Percentiles rank a stretch among this genome's conserved stretches.
Conservation (phyloP, 2,113 vertebrate species). For the Vicugna pacos region DNA sequence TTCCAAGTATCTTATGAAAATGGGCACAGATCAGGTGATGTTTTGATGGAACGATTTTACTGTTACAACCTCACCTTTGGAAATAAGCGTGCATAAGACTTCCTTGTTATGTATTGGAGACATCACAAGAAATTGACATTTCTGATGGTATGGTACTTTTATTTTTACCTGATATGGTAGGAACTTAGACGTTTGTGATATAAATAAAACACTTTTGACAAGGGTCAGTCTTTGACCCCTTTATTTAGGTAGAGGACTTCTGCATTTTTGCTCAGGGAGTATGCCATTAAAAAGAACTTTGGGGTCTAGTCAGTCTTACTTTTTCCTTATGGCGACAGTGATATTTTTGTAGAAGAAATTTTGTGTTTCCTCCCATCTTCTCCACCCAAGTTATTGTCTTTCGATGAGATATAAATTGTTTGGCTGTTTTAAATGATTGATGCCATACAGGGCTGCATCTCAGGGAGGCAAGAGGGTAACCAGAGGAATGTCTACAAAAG, state of each 20-base stretch:
- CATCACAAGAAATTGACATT: not conserved
- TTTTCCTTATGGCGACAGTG: not conserved
- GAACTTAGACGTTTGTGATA: not conserved
- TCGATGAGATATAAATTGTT: not conserved
- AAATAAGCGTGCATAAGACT: not conserved
- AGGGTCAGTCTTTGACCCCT: not conserved
- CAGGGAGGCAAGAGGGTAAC: not conserved
- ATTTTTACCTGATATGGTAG: not conserved
- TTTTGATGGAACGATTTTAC: not conserved
- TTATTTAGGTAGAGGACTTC: not conserved
- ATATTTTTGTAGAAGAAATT: conserved; percentile 16
- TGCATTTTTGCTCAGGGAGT: not conserved
- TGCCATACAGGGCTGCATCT: not conserved
- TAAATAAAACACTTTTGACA: not conserved
- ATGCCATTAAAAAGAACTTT: conserved; percentile 11
- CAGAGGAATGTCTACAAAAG: not conserved
- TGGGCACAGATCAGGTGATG: not conserved
- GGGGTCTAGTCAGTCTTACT: not conserved
- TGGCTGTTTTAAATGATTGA: conserved; percentile 36
- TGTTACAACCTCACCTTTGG: not conserved
- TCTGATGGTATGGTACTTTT: not conserved
- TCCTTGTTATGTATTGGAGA: not conserved
- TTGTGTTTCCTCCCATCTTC: not conserved
- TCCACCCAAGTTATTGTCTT: not conserved
- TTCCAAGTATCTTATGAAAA: not conserved